phyloP scores from a whole-genome alignment of 1,140 invertebrate genomes.

The Drosophila mayri region DNA sequence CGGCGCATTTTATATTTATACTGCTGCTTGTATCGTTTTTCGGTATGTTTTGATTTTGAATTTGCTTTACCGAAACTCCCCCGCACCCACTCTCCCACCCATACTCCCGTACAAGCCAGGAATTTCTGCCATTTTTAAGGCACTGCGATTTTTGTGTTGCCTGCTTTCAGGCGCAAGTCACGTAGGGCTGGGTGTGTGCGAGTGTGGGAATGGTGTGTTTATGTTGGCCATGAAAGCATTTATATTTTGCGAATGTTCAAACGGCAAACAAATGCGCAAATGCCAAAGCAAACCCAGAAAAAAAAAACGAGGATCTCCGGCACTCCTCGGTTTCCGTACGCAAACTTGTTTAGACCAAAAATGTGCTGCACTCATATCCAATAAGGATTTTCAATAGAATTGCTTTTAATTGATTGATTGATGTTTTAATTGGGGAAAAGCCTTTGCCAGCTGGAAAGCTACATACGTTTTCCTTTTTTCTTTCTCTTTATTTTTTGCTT shows the following conservation, averaged over 20 bases:
- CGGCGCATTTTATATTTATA: slow-evolving; percentile 59
- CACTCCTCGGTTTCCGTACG: slow-evolving; percentile 20
- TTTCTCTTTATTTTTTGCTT: slow-evolving; percentile 23
- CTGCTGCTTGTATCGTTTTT: slow-evolving; percentile 66
- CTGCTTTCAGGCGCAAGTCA: slow-evolving; percentile 73
- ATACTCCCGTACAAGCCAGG: background rate
- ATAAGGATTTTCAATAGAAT: slow-evolving; percentile 75
- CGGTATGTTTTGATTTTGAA: slow-evolving; percentile 77
- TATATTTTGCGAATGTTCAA: slow-evolving; percentile 65
- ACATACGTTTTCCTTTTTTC: slow-evolving; percentile 39
- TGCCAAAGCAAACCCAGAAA: slow-evolving; percentile 45
- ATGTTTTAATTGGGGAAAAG: slow-evolving; percentile 83
- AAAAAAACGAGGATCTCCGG: slow-evolving; percentile 33
- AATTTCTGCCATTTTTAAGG: slow-evolving; percentile 59
- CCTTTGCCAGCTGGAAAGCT: slow-evolving; percentile 51
- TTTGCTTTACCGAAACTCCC: slow-evolving; percentile 37
- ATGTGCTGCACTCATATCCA: slow-evolving; percentile 66
- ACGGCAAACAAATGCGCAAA: slow-evolving; percentile 66
- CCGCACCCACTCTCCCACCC: background rate
- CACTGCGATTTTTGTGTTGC: slow-evolving; percentile 61
- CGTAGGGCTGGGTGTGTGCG: slow-evolving; percentile 34
- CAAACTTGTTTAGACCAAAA: slow-evolving; percentile 70
- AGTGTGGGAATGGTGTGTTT: slow-evolving; percentile 10
- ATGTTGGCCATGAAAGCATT: slow-evolving; percentile 66
- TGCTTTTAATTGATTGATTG: slow-evolving; percentile 83